Evolutionary conservation across 2,888 invertebrate species (phyloP).

Genomic region (Hypomecis atomaria): DNA sequence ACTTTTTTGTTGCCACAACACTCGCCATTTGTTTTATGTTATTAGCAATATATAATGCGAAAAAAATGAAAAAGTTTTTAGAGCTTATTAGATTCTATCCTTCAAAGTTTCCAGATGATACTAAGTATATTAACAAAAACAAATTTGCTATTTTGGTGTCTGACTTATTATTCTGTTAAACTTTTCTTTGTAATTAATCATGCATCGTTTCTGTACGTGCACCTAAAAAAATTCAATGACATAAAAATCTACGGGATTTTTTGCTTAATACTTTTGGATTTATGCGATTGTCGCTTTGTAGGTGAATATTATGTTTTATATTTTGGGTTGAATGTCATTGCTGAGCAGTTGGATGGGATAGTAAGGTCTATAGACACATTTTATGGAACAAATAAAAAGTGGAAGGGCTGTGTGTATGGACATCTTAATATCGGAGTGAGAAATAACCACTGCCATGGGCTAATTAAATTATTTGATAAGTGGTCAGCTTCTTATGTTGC

Average conservation of each 20-base stretch:
- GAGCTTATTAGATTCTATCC: slow-evolving; percentile 1
- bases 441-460: not conserved
- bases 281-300: slow-evolving; percentile 3
- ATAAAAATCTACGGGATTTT: not conserved
- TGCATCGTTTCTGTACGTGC: not conserved
- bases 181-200: not conserved
- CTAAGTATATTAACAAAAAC: not conserved
- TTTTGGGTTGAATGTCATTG: not conserved
- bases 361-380: slow-evolving; percentile 4
- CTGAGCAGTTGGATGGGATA: slow-evolving; percentile 9
- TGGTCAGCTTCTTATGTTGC: slow-evolving; percentile 13
- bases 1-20: not conserved
- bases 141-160: not conserved
- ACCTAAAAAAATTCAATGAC: not conserved
- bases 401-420: not conserved
- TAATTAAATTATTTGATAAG: not conserved
- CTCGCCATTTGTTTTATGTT: slow-evolving; percentile 2
- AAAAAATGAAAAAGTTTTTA: slow-evolving; percentile 7
- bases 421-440: not conserved
- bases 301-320: slow-evolving; percentile 1
- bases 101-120: not conserved
- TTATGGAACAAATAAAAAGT: not conserved
- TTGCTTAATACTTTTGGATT: not conserved
- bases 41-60: not conserved
- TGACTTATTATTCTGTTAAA: slow-evolving; percentile 3